phyloP scores from a whole-genome alignment of 2,113 vertebrate genomes.

The Aramus guarauna region DNA sequence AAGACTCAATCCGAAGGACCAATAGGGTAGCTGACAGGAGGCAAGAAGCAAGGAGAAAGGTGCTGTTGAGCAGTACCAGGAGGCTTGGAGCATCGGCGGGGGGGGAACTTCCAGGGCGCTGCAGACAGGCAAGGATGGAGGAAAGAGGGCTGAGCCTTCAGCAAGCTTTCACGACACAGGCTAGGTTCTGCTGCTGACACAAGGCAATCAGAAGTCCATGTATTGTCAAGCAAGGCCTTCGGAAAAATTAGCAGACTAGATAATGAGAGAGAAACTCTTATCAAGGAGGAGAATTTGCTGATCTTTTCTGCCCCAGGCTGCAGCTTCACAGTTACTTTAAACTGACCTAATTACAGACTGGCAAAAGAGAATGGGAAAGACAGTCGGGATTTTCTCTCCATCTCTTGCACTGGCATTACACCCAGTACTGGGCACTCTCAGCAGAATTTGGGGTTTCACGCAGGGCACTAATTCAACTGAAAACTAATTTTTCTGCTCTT shows the following conservation, averaged over 20 bases:
- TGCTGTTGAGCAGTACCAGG: neutral
- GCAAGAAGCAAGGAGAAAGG: neutral
- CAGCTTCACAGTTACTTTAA: neutral
- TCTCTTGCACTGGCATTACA: neutral
- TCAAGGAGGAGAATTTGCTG: neutral
- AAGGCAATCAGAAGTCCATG: neutral
- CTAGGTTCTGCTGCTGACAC: neutral
- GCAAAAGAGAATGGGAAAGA: neutral
- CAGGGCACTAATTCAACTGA: neutral
- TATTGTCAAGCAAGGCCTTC: neutral
- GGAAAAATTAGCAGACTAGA: neutral
- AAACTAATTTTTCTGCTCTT: neutral
- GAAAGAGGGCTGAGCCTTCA: neutral
- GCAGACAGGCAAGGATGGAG: neutral
- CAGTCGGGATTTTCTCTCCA: neutral
- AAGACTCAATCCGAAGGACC: neutral
- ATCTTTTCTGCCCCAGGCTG: neutral
- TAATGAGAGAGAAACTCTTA: neutral
- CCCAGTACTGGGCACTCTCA: neutral
- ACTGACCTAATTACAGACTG: neutral
- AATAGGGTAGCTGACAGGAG: neutral
- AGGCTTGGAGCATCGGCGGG: rapidly evolving
- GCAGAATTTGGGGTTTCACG: neutral
- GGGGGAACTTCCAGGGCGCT: neutral
- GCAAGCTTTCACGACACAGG: neutral